These are phyloP conservation scores for Microctenopoma lineatum DNA, from an alignment of 2,797 vertebrate genomes.

Conservation along the genomic window DNA sequence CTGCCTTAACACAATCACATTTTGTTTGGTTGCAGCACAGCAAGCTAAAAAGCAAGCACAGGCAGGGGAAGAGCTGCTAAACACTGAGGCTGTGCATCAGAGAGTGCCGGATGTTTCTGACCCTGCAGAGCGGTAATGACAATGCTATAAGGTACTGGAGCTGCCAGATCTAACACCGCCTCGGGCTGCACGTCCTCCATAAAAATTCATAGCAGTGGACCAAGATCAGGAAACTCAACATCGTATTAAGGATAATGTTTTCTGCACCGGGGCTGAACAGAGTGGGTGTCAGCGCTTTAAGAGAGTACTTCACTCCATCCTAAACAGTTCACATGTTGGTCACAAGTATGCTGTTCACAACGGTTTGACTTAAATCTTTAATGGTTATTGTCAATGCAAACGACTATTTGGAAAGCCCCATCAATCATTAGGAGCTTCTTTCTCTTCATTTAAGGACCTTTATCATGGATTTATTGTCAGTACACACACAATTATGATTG, in stretches of 20 bases:
- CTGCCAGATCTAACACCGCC: constrained; percentile 49
- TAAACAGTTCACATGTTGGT: constrained; percentile 23
- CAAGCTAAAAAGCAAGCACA: background rate
- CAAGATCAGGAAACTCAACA: constrained; percentile 60
- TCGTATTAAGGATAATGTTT: constrained; percentile 68
- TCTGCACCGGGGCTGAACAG: constrained; percentile 37
- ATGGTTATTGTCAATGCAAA: constrained; percentile 62
- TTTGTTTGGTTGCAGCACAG: constrained; percentile 30
- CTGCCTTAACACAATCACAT: background rate
- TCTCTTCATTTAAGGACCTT: constrained; percentile 64
- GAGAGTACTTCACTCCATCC: constrained; percentile 23
- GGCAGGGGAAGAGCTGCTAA: constrained; percentile 39
- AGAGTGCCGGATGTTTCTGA: constrained; percentile 51
- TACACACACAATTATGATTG: constrained; percentile 55
- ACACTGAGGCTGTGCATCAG: constrained; percentile 44
- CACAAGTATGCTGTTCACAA: constrained; percentile 46
- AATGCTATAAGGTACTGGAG: constrained; percentile 54
- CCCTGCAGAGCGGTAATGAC: constrained; percentile 67
- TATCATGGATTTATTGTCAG: constrained; percentile 66
- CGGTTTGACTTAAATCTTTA: constrained; percentile 59
- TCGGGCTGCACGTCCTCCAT: constrained; percentile 57
- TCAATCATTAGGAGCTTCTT: constrained; percentile 54
- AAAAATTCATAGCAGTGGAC: constrained; percentile 77
- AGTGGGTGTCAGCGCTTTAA: constrained; percentile 12
- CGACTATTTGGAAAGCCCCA: constrained; percentile 58